These are phyloP conservation scores for Aphis gossypii DNA, from an alignment of 1,140 invertebrate species.

Conservation along the genomic window DNA sequence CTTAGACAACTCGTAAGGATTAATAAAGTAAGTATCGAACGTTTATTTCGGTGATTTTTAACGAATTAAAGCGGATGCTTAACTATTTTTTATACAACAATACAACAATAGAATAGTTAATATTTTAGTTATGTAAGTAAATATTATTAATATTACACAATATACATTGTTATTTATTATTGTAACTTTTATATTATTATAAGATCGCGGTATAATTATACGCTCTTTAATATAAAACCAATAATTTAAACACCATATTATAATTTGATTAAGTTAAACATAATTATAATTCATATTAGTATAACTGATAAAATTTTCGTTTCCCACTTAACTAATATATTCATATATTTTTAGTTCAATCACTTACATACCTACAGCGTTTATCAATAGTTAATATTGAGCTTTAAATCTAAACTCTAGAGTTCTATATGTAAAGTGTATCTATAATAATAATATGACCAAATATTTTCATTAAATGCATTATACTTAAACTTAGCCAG, in stretches of 20 bases:
- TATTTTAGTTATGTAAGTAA: background rate
- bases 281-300: background rate
- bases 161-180: no score
- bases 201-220: background rate
- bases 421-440: background rate
- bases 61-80: background rate
- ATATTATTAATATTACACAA: background rate
- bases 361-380: fast-evolving
- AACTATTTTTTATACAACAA: background rate
- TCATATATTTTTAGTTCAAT: background rate
- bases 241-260: background rate
- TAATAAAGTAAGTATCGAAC: background rate
- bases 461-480: background rate
- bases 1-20: background rate
- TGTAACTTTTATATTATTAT: background rate
- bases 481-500: background rate
- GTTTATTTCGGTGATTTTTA: background rate
- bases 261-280: background rate
- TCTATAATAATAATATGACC: background rate
- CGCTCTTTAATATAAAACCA: background rate
- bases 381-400: background rate
- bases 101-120: background rate
- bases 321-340: background rate
- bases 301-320: background rate
- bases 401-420: background rate